These are phyloP conservation scores for Dasyprocta punctata DNA, from an alignment of 2,113 vertebrate genomes.

Conservation along the genomic window DNA sequence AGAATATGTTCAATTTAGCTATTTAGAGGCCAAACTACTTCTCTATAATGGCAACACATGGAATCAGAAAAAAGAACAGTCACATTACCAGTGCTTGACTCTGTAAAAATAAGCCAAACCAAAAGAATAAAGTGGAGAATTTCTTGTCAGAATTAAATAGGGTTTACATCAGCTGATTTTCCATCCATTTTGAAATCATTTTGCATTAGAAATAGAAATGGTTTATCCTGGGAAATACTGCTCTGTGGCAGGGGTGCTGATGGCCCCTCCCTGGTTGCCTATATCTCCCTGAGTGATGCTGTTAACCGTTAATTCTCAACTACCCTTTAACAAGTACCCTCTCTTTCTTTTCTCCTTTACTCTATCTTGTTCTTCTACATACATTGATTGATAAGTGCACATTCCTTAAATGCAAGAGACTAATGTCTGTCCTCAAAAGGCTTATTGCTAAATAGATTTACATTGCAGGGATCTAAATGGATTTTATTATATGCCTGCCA, in stretches of 20 bases:
- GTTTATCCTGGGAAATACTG: not conserved
- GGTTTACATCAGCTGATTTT: not conserved
- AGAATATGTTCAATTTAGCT: slow-evolving; percentile 2
- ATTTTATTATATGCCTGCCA: not conserved
- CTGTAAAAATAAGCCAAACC: not conserved
- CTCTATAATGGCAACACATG: not conserved
- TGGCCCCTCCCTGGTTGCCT: accelerated
- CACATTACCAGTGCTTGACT: not conserved
- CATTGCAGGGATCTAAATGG: not conserved
- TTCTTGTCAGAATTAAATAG: not conserved
- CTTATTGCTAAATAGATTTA: not conserved
- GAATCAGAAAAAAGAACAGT: not conserved
- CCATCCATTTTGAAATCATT: not conserved
- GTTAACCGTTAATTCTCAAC: not conserved
- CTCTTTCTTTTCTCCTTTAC: not conserved
- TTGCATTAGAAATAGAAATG: not conserved
- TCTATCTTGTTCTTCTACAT: not conserved
- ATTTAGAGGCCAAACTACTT: not conserved
- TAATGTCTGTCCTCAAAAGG: not conserved
- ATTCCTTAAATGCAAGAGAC: not conserved
- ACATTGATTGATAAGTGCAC: not conserved
- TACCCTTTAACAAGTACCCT: not conserved
- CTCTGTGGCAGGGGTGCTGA: not conserved
- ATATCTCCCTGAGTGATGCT: not conserved
- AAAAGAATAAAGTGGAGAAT: not conserved